phyloP scores from a whole-genome alignment of 1,140 invertebrate genomes.

The Lineus longissimus region DNA sequence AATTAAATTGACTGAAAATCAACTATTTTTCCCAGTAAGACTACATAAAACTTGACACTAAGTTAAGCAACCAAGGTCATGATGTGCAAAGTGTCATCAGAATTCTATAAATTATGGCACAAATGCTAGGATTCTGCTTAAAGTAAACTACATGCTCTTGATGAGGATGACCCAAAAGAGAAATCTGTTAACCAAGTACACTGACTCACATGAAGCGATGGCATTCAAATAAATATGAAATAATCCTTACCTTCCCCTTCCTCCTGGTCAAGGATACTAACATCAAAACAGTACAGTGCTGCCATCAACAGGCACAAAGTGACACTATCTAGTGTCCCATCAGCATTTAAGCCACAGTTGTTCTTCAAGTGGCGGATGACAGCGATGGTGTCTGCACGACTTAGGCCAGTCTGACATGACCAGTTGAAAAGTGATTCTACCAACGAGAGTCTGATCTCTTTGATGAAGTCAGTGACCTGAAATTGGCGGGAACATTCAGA shows the following conservation, averaged over 20 bases:
- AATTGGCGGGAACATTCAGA: background rate
- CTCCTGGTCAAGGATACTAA: constrained; percentile 66
- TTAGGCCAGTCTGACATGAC: constrained; percentile 77
- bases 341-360: constrained; percentile 37
- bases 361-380: constrained; percentile 55
- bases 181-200: too few species aligned
- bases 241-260: constrained; percentile 51
- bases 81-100: too few species aligned
- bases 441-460: constrained; percentile 71
- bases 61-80: too few species aligned
- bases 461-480: constrained; percentile 74
- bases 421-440: constrained; percentile 83
- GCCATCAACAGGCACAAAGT: constrained; percentile 77
- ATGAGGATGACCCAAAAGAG: too few species aligned
- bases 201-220: too few species aligned
- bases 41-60: too few species aligned
- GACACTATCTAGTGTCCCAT: constrained; percentile 66
- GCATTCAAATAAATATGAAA: too few species aligned
- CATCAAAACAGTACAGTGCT: constrained; percentile 77
- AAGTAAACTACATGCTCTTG: too few species aligned
- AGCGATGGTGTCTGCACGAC: constrained; percentile 55
- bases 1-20: too few species aligned
- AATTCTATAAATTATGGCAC: too few species aligned
- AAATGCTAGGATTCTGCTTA: too few species aligned
- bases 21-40: too few species aligned